Evolutionary conservation across 1,140 invertebrate species (phyloP), one percentile per base, ranked within the genome.

Genomic region (Wiebesia pumilae): DNA sequence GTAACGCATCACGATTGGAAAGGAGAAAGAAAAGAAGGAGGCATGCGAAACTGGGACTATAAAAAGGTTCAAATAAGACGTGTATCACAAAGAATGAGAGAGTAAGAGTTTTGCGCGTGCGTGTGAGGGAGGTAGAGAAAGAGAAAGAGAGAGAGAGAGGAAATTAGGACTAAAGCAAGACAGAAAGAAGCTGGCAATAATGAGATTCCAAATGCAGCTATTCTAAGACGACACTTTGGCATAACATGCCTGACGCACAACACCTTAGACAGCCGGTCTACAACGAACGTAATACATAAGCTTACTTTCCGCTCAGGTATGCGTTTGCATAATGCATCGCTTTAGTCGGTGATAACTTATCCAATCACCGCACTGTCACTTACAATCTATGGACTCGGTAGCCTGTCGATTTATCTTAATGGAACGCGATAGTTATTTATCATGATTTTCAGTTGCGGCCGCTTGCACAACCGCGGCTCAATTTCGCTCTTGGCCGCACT

Each of bases 351-450:
- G 91, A 93, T 92, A 93, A 92, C 91, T 93, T 93, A 93, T 92
- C 92, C 92, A 93, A 93, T 93, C 92, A 91, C 90, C 89, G 89
- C 87, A 92, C 91, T 92, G 92, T 92, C 92, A 93, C 90, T 92
- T 92, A 92, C 92, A 93, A 92, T 93, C 91, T 91, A 90, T 91
- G 88, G 89, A 90, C 89, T 91, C 90, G 90, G 91, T 93, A 91
- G 91, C 90, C 89, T 90, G 90, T 91, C 91, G 91, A 93, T 93
- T 93, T 92, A 93, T 93, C 91, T 92, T 93, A 93, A 93, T 93
- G 91, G 90, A 91, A 92, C 89, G 88, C 88, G 91, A 92, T 92
- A 90, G 91, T 93, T 93, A 92, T 93, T 93, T 93, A 93, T 93
- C 91, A 92, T 90, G 90, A 90, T 93, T 92, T 93, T 92, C 91